A percentile compares a stretch with the other conserved stretches of the same genome.
These are phyloP conservation scores for Drosophila malerkotliana DNA, from an alignment of 1,140 invertebrate genomes.

Conservation along the genomic window DNA sequence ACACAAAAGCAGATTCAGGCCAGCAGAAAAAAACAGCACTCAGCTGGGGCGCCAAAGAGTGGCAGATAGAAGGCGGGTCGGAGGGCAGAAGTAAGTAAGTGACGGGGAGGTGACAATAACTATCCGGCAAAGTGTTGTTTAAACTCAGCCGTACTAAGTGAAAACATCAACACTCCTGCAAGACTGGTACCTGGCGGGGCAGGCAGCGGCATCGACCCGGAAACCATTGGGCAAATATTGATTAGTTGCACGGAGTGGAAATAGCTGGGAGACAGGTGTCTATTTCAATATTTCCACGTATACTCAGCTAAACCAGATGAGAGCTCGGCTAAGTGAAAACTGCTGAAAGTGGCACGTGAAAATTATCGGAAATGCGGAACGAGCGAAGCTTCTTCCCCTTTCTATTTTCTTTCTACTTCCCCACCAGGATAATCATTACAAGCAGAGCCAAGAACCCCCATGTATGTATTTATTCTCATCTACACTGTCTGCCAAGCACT, in stretches of 20 bases:
- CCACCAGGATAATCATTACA: conserved; percentile 54
- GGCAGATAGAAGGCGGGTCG: conserved; percentile 14
- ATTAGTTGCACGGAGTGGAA: conserved; percentile 11
- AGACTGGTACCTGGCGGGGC: too few species aligned
- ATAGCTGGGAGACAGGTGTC: background rate
- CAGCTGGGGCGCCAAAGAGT: conserved; percentile 13
- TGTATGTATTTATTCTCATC: conserved; percentile 12
- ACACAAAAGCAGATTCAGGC: conserved; percentile 70
- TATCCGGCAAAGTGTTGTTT: conserved; percentile 37
- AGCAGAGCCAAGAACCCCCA: conserved; percentile 1
- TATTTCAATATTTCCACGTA: conserved; percentile 47
- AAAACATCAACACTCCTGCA: conserved; percentile 29
- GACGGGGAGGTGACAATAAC: conserved; percentile 37
- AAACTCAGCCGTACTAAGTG: conserved; percentile 15
- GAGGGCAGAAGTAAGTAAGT: conserved; percentile 1
- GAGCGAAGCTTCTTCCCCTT: background rate
- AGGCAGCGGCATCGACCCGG: conserved; percentile 13
- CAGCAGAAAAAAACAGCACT: conserved; percentile 37
- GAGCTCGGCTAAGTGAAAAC: conserved; percentile 57
- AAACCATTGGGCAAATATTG: conserved; percentile 45
- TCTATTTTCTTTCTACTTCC: background rate
- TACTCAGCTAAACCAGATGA: conserved; percentile 22
- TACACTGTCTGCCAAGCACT: conserved; percentile 12
- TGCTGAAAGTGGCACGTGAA: conserved; percentile 50
- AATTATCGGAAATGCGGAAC: conserved; percentile 53